Conservation (phyloP, 2,888 invertebrate species). For the Drosophila putrida region DNA sequence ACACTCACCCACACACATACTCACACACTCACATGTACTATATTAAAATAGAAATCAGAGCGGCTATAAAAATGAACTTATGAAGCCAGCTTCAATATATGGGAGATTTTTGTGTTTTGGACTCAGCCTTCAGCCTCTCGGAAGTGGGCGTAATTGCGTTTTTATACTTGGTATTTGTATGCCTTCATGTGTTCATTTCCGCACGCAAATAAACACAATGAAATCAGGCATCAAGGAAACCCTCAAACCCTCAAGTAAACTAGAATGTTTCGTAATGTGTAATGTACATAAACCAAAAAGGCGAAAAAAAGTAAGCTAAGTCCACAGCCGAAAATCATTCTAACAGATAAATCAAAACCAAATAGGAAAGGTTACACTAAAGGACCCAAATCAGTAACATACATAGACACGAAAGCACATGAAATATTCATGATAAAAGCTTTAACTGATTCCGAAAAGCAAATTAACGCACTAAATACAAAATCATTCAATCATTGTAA, state of each 20-base stretch:
- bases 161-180: constrained; percentile 73
- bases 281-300: constrained; percentile 8
- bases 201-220: constrained; percentile 74
- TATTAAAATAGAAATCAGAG: constrained; percentile 63
- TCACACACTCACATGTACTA: constrained; percentile 6
- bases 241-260: neutral
- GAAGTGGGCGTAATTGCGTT: constrained; percentile 80
- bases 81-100: constrained; percentile 44
- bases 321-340: constrained; percentile 23
- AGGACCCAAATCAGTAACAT: neutral
- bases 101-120: constrained; percentile 40
- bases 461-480: too few relatives aligned
- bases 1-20: constrained; percentile 7
- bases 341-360: constrained; percentile 20
- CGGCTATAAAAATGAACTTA: constrained; percentile 63
- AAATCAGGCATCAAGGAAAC: constrained; percentile 38
- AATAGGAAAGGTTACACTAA: constrained; percentile 2
- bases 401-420: neutral
- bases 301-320: constrained; percentile 12
- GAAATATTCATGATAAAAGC: neutral
- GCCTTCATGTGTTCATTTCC: constrained; percentile 77
- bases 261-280: constrained; percentile 25
- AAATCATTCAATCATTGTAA: too few relatives aligned
- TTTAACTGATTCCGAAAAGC: too few relatives aligned
- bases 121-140: constrained; percentile 22